phyloP scores from a whole-genome alignment of 2,113 vertebrate genomes.

The Bothrops jararaca region DNA sequence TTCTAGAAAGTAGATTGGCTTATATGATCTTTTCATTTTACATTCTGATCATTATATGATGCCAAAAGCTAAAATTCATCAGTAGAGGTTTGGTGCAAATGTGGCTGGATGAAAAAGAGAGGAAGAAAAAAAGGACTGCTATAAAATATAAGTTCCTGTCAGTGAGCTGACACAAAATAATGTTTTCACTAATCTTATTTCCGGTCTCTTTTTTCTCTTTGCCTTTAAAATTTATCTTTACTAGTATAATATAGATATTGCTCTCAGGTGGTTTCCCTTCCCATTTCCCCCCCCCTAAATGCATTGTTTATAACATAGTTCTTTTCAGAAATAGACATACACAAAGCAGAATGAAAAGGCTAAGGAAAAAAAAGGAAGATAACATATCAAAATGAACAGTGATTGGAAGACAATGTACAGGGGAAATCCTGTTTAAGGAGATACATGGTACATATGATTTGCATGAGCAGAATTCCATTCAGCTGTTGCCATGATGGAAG shows the following conservation, averaged over 20 bases:
- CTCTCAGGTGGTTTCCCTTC: constrained; percentile 18
- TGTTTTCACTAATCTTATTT: constrained; percentile 49
- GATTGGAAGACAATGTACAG: neutral
- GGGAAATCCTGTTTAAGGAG: neutral
- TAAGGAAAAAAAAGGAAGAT: neutral
- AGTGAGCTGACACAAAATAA: constrained; percentile 22
- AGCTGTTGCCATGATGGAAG: neutral
- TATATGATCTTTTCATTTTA: neutral
- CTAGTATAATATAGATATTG: constrained; percentile 23
- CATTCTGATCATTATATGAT: neutral
- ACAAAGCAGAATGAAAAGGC: neutral
- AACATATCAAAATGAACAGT: neutral
- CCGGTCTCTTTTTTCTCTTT: constrained; percentile 8
- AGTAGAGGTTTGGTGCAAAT: neutral
- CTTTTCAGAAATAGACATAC: neutral
- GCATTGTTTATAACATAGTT: neutral
- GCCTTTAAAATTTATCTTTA: constrained; percentile 34
- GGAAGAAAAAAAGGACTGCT: constrained; percentile 12
- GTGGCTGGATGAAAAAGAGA: neutral
- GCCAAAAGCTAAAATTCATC: neutral
- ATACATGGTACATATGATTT: neutral
- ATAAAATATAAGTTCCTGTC: constrained; percentile 39
- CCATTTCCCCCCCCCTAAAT: neutral
- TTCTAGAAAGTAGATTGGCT: neutral
- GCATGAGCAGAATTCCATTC: neutral